Evolutionary conservation across 2,113 vertebrate species (phyloP).

Genomic region (Shinisaurus crocodilurus): DNA sequence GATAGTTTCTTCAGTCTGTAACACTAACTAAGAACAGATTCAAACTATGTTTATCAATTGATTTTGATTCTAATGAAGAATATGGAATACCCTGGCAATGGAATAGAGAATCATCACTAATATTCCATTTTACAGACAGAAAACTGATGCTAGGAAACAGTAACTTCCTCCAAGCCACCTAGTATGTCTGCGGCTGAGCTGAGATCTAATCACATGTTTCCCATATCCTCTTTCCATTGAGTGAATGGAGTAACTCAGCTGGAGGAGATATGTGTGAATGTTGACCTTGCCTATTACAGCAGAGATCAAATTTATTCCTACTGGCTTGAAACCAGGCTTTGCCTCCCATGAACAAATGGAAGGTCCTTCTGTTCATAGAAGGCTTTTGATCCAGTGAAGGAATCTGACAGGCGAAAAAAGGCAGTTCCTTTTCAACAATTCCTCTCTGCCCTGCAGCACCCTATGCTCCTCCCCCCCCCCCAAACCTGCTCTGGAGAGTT

Average conservation of each 20-base stretch:
- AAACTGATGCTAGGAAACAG: background rate
- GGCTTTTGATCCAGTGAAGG: too few relatives aligned
- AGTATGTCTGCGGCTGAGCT: background rate
- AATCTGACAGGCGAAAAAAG: too few relatives aligned
- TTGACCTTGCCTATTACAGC: background rate
- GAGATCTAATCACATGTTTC: background rate
- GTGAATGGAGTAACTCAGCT: background rate
- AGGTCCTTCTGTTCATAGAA: too few relatives aligned
- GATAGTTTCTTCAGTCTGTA: background rate
- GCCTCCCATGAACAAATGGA: too few relatives aligned
- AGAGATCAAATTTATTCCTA: background rate
- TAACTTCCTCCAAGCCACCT: background rate
- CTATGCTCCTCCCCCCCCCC: accelerated
- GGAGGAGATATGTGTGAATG: background rate
- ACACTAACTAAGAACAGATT: background rate
- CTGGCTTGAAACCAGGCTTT: too few relatives aligned
- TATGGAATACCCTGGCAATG: background rate
- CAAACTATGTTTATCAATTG: background rate
- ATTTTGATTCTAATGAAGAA: background rate
- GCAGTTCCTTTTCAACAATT: too few relatives aligned
- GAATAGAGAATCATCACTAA: background rate
- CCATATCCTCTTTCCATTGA: background rate
- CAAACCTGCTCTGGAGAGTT: too few relatives aligned
- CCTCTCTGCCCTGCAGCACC: too few relatives aligned
- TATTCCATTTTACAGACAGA: background rate